Base-by-base conservation (phyloP, 2,113 vertebrate genomes). In the Salvelinus alpinus region DNA sequence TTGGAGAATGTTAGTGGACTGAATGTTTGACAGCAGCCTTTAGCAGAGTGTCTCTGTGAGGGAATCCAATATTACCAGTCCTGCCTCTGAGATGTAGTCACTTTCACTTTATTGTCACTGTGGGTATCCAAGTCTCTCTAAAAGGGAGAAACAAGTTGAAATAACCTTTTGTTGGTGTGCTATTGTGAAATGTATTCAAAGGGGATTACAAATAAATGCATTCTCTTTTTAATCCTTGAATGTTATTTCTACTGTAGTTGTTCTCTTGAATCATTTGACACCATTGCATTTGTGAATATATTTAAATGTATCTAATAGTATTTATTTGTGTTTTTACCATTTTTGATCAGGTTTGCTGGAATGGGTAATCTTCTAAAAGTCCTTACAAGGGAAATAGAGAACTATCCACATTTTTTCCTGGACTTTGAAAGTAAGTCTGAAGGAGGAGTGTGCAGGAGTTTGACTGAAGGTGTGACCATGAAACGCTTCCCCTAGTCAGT, bases 341-440 rank as follows among this genome's bases (percentile, higher is more conserved):
- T 92, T 91, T 85, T 82, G 85, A 91, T 92, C 94, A 99, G 98
- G 96, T 97, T 97, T 97, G 96, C 98, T 97, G 97, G 97, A 91
- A 99, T 99, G 98, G 98, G 98, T 96, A 99, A 99, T 95, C 96
- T 99, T 93, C 98, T 99, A 94, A 99, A 99, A 94, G 98, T 99
- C 94, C 96, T 99, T 93, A 98, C 98, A 95, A 97, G 97, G 93
- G 98, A 99, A 94, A 99, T 99, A 95, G 98, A 99, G 95, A 99
- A 99, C 95, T 99, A 98, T 94, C 98, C 97, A 90, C 96, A 98
- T 94, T 99, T 99, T 96, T 99, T 99, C 95, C 96, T 99, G 96
- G 98, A 99, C 95, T 99, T 99, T 95, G 98, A 99, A 98, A 98
- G 98, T 99, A 99, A 99, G 98, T 99, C 89, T 86, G 84, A 87